Base-by-base conservation (phyloP, 2,113 vertebrate genomes). In the Chionomys nivalis region DNA sequence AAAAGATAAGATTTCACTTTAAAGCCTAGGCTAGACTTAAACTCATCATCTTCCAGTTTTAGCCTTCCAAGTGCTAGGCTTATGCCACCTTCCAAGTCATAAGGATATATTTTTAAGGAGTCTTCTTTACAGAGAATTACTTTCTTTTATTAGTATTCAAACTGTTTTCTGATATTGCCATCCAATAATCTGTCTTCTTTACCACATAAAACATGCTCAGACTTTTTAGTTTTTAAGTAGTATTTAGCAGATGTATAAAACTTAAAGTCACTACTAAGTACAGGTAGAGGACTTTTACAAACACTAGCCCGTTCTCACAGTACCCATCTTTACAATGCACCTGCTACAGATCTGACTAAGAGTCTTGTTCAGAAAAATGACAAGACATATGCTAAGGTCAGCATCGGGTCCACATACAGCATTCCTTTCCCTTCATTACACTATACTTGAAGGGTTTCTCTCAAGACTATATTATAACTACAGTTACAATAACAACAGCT, bases 341-440 rank as follows among this genome's bases (percentile, higher is more conserved):
- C 36, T 89, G 66, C 68, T 58, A 21, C 19, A 58, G 58, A 21
- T 58, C 58, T 58, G 58, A 58, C 19, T 58, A 58, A 58, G 58
- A 58, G 58, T 58, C 19, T 93, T 92, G 7, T 87, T 93, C 44
- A 96, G 4, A 85, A 58, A 93, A 96, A 85, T 14, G 63, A n/a
- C 63, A 87, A 52, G 49, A 24, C 11, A 44, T 70, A 86, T 89
- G n/a, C 26, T 33, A 36, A 95, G 47, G 92, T 86, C 78, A 96
- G 92, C 33, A 82, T 52, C 5, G 63, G 47, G 31, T 85, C 70
- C 2, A 94, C 72, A 44, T 66, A 39, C 19, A 58, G 36, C 55
- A 83, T 76, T 72, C n/a, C 87, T 86, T 93, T 95, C 73, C 92
- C 92, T 91, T 95, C 78, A 93, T 39, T 90, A 73, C 5, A 76